Evolutionary conservation across 2,113 vertebrate species (phyloP), one percentile per base, ranked within the genome.

Genomic region (Seriola aureovittata): DNA sequence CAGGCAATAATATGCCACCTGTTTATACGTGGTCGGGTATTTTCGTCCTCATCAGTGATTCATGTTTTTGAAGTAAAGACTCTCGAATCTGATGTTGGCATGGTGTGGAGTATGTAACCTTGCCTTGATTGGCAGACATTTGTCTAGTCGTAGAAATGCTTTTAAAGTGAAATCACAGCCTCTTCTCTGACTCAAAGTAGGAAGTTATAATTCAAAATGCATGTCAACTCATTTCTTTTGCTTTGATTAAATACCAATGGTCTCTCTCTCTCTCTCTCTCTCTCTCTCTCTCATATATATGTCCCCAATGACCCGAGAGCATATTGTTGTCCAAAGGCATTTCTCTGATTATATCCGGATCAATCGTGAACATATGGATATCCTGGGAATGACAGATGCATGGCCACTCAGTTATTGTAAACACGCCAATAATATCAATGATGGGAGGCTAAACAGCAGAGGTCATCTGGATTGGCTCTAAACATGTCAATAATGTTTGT

Each of bases 401-500:
- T 3, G 40, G 62, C 67, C 70, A 59, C 72, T 82, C 63, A 69
- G 77, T 88, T 84, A 82, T 82, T 85, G 88, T 90, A 92, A 93
- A 92, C 90, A 90, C 6, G 52, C 72, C 92, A 90, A 89, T 92
- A 92, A 90, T 86, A 88, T 92, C 92, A 90, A 90, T 90, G 68
- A 80, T 67, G 19, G 59, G 21, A 81, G 82, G 55, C 79, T 86
- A 86, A 92, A 78, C 70, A 69, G 84, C 74, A 85, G 89, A 85
- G 85, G 85, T 87, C 82, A 13, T 76, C 75, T 59, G 84, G 63
- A 73, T 79, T 71, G 68, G 62, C 64, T 84, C 78, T 84, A 89
- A 91, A 94, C 91, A 92, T 77, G 84, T 93, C 92, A 86, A 93
- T 94, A 83, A 84, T 91, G 83, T 89, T 88, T 89, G 85, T 92